Evolutionary conservation across 1,140 invertebrate species (phyloP).

Genomic region (Zophobas morio): DNA sequence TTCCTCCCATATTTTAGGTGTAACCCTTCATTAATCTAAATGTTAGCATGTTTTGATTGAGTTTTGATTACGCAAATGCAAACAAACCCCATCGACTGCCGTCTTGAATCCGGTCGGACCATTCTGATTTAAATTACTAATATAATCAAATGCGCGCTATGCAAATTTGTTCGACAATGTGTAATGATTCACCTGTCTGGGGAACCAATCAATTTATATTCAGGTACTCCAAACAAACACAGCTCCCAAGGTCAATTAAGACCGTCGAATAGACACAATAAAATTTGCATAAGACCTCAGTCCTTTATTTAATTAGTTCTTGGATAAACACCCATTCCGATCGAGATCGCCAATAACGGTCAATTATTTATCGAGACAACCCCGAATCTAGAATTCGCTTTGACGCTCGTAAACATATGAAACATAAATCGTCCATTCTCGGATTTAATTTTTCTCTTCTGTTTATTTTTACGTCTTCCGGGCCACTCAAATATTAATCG

Average conservation of each 20-base stretch:
- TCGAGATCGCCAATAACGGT: background rate
- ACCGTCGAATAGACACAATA: slow-evolving; percentile 18
- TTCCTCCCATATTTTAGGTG: slow-evolving; percentile 40
- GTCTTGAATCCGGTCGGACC: slow-evolving; percentile 22
- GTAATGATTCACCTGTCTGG: slow-evolving; percentile 24
- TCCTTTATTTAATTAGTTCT: slow-evolving; percentile 30
- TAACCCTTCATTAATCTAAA: slow-evolving; percentile 41
- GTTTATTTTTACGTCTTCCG: slow-evolving; percentile 9
- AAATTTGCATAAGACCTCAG: slow-evolving; percentile 29
- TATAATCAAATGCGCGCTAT: slow-evolving; percentile 38
- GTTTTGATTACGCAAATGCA: slow-evolving; percentile 39
- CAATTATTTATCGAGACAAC: slow-evolving; percentile 5
- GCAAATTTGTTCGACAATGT: slow-evolving; percentile 29
- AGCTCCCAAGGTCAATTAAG: slow-evolving; percentile 33
- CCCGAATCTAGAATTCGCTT: background rate
- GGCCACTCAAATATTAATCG: background rate
- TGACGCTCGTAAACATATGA: slow-evolving; percentile 2
- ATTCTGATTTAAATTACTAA: slow-evolving; percentile 38
- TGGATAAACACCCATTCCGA: slow-evolving; percentile 15
- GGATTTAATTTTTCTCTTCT: slow-evolving; percentile 19
- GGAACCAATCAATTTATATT: slow-evolving; percentile 34
- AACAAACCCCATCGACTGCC: slow-evolving; percentile 12
- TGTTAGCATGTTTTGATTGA: slow-evolving; percentile 41
- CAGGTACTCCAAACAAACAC: slow-evolving; percentile 18
- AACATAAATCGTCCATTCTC: background rate